Base-by-base conservation (phyloP, 1,140 invertebrate genomes). In the Asobara japonica region DNA sequence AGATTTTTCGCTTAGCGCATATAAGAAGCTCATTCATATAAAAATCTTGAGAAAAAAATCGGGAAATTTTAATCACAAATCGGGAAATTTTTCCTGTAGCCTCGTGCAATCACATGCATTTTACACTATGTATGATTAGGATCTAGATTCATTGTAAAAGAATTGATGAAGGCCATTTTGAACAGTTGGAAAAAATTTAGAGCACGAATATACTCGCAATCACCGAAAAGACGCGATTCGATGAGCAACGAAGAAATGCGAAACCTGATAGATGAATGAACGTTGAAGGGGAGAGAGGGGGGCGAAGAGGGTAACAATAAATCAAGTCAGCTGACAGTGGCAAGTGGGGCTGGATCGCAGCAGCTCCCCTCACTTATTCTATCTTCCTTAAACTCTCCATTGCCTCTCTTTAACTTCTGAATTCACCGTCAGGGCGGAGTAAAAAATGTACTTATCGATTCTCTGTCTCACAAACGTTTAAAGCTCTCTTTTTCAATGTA, bases 261-360 rank as follows among this genome's bases (percentile, higher is more conserved):
- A 64, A 48, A n/a, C 31, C n/a, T 22, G 27, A 18, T 20, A 51
- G 25, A 29, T 5, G 16, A 29, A 16, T n/a, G 20, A 29, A 33
- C 16, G 38, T 10, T 38, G 27, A 51, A 65, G 13, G 69, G 72
- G 72, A 80, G 3, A 10, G 8, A 25, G 18, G 3, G 18, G 11
- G 20, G 51, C 8, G 31, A 67, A 38, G 71, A 71, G 76, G 74
- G 77, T 76, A 74, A 78, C 76, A 79, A 84, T 84, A 84, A 84
- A 84, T 84, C 82, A 84, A 70, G 71, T 36, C 71, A 72, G 69
- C 77, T 79, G 78, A 81, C 81, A 83, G 73, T 80, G 65, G 75
- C 80, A 81, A 83, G 79, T 81, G 75, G 79, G 78, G 51, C 51
- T 56, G 51, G 51, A 56, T 22, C 51, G 51, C 51, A 56, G 51